Percentiles rank a stretch among this genome's conserved stretches.
These are phyloP conservation scores for Brachionus koreanus DNA, from an alignment of 1,140 invertebrate species.

Conservation along the genomic window DNA sequence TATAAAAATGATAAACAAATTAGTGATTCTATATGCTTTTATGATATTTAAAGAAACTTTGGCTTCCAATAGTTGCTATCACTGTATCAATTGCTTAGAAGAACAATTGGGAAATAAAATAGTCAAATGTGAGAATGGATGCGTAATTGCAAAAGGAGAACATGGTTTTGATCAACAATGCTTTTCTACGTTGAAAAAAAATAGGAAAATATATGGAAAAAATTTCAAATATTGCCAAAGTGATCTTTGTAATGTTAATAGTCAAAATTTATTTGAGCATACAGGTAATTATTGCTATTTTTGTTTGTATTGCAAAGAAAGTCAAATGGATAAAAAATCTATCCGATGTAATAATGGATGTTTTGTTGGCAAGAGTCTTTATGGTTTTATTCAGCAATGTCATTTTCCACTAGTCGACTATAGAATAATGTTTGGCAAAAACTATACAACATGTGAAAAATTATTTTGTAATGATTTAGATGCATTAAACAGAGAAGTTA, in stretches of 20 bases:
- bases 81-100: neutral
- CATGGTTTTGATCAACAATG: neutral
- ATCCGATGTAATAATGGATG: neutral
- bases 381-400: neutral
- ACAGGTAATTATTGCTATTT: neutral
- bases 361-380: neutral
- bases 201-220: neutral
- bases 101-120: neutral
- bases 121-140: neutral
- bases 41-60: neutral
- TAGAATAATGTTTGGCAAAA: neutral
- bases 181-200: neutral
- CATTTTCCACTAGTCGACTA: neutral
- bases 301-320: neutral
- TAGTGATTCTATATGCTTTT: neutral
- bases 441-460: neutral
- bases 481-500: neutral
- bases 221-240: neutral
- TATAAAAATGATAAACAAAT: neutral
- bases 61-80: neutral
- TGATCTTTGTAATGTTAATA: neutral
- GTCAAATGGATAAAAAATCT: neutral
- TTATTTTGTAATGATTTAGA: neutral
- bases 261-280: neutral
- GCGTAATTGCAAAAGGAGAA: neutral